phyloP scores from a whole-genome alignment of 2,113 vertebrate genomes.

The Vidua macroura region DNA sequence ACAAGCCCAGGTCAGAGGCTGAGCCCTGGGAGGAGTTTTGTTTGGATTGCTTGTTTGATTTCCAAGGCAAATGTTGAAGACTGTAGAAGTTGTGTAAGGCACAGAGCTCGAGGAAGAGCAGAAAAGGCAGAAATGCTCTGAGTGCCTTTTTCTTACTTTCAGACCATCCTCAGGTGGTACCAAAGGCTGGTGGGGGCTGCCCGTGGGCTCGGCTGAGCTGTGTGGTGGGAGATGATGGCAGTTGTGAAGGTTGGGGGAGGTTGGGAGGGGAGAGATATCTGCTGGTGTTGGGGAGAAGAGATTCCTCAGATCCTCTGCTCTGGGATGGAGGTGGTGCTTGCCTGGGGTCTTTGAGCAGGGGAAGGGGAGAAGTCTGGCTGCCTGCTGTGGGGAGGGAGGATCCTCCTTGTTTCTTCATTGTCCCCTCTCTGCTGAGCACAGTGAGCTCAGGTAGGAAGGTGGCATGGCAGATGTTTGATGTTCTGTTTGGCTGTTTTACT shows the following conservation, averaged over 20 bases:
- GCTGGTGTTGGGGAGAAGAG: rapidly evolving
- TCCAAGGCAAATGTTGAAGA: not conserved
- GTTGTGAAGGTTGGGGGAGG: not conserved
- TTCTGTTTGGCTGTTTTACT: not conserved
- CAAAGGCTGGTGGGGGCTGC: not conserved
- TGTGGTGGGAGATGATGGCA: not conserved
- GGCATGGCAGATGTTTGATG: not conserved
- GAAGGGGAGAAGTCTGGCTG: not conserved
- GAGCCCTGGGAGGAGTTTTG: not conserved
- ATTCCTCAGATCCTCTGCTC: rapidly evolving
- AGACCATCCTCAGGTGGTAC: rapidly evolving
- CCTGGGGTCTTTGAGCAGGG: rapidly evolving
- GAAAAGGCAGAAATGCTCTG: not conserved
- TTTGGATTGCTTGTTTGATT: not conserved
- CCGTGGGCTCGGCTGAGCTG: not conserved
- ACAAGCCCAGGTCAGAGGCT: rapidly evolving
- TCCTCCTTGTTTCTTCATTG: rapidly evolving
- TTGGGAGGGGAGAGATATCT: rapidly evolving
- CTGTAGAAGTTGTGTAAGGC: not conserved
- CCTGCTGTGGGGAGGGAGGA: not conserved
- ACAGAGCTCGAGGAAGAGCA: not conserved
- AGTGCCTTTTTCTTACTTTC: not conserved
- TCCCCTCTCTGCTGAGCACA: not conserved
- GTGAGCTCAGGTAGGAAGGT: not conserved
- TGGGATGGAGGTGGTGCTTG: rapidly evolving